Evolutionary conservation across 2,797 vertebrate genomes (phyloP), one percentile per base, ranked within the genome.

Genomic region (Sebastes matsubarae): DNA sequence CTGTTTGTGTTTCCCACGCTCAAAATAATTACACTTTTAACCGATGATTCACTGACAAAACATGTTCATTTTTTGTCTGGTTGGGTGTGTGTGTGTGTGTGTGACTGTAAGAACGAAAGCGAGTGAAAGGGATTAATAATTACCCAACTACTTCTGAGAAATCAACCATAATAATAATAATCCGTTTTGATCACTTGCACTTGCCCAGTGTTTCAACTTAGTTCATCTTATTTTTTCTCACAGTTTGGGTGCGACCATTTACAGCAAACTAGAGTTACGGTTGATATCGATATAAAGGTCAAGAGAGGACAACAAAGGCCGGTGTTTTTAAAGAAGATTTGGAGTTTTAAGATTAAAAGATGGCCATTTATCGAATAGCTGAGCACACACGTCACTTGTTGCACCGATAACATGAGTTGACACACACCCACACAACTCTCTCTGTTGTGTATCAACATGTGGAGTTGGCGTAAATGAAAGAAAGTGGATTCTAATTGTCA

Each of bases 381-480:
- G 27, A 22, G 18, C 22, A 38, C 9, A 30, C 12, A 12, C 20
- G n/a, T 52, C 10, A n/a, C 16, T 16, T 46, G 57, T n/a, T 73
- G 30, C 52, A 25, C 20, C 2, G 1, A 34, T 50, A 4, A 27
- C 8, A 65, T 27, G 52, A 60, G 58, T 10, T 36, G 25, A 18
- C 4, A 16, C 16, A n/a, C 10, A 27, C 54, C 5, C 36, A 14
- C 20, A 29, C 5, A 29, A 6, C 18, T 72, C 25, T 71, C 25
- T 71, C 20, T 11, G 75, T 3, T 84, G 50, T 87, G 89, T 67
- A 30, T 32, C 67, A 82, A 86, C 89, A 82, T 57, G 82, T 81
- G 58, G 16, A 14, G 20, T 57, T 22, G 42, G 18, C 0, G 0
- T 5, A 20, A 46, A 68, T n/a, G n/a, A 72, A 72, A 42, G 11